Percentiles rank a stretch among this genome's conserved stretches.
Evolutionary conservation across 2,888 invertebrate genomes (phyloP).

Genomic region (Synanthedon vespiformis): DNA sequence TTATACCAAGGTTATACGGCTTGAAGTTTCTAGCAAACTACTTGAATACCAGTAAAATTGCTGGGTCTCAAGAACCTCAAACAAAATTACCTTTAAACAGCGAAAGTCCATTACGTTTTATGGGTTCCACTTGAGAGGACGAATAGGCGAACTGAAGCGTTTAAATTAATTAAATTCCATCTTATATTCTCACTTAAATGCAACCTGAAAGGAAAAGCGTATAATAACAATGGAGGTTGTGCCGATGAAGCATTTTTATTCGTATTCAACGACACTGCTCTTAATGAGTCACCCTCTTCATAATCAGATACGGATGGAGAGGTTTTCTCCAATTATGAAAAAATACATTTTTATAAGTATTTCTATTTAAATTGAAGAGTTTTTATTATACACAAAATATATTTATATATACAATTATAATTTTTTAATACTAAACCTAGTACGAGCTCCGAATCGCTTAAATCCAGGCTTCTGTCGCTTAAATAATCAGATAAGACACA

Average conservation of each 20-base stretch:
- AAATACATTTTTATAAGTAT: background rate
- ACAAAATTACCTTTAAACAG: constrained; percentile 60
- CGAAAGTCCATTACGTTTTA: constrained; percentile 68
- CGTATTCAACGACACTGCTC: background rate
- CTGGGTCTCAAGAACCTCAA: constrained; percentile 32
- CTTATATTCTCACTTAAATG: constrained; percentile 34
- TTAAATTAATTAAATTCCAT: constrained; percentile 60
- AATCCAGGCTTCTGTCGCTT: too few relatives aligned
- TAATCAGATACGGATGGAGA: background rate
- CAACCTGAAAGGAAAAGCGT: constrained; percentile 29
- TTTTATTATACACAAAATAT: too few relatives aligned
- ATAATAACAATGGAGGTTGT: constrained; percentile 14
- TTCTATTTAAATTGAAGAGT: too few relatives aligned
- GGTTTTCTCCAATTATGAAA: background rate
- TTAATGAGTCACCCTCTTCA: background rate
- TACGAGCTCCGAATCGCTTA: too few relatives aligned
- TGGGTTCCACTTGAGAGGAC: constrained; percentile 50
- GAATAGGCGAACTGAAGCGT: constrained; percentile 48
- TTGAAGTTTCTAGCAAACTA: background rate
- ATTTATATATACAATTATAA: too few relatives aligned
- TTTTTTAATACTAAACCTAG: too few relatives aligned
- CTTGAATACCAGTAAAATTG: constrained; percentile 36
- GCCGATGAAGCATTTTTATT: constrained; percentile 12
- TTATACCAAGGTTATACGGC: background rate
- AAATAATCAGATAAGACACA: too few relatives aligned